These are phyloP conservation scores for Aporophyla lueneburgensis DNA, from an alignment of 2,888 invertebrate genomes.

Conservation along the genomic window DNA sequence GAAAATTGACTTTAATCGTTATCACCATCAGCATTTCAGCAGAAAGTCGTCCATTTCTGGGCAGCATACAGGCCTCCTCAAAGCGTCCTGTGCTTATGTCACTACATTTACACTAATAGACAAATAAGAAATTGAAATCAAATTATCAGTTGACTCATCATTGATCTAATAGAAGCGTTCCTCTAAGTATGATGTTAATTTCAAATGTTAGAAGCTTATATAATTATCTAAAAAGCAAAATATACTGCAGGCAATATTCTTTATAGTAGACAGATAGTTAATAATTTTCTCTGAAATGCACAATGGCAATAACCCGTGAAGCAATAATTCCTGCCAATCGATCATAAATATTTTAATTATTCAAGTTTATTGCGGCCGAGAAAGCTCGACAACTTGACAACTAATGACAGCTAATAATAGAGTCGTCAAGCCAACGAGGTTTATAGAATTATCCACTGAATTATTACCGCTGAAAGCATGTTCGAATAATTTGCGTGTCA, in stretches of 20 bases:
- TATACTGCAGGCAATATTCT: too few species aligned
- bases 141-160: not conserved
- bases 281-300: not conserved
- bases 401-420: conserved; percentile 53
- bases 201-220: not conserved
- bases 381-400: conserved; percentile 38
- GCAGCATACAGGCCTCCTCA: too few species aligned
- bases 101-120: too few species aligned
- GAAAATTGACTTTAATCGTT: too few species aligned
- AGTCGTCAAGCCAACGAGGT: conserved; percentile 35
- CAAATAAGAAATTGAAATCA: too few species aligned
- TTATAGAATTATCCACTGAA: conserved; percentile 42
- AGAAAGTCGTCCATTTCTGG: too few species aligned
- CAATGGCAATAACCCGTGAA: not conserved
- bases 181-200: not conserved
- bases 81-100: too few species aligned
- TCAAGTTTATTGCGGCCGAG: conserved; percentile 40
- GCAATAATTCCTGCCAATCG: conserved; percentile 7
- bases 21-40: too few species aligned
- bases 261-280: not conserved
- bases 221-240: not conserved
- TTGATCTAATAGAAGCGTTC: not conserved
- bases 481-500: conserved; percentile 41
- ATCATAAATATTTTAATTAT: conserved; percentile 45
- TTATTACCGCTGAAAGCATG: conserved; percentile 31